Evolutionary conservation across 2,797 vertebrate genomes (phyloP), one percentile per base, ranked within the genome.

Genomic region (Notolabrus celidotus): DNA sequence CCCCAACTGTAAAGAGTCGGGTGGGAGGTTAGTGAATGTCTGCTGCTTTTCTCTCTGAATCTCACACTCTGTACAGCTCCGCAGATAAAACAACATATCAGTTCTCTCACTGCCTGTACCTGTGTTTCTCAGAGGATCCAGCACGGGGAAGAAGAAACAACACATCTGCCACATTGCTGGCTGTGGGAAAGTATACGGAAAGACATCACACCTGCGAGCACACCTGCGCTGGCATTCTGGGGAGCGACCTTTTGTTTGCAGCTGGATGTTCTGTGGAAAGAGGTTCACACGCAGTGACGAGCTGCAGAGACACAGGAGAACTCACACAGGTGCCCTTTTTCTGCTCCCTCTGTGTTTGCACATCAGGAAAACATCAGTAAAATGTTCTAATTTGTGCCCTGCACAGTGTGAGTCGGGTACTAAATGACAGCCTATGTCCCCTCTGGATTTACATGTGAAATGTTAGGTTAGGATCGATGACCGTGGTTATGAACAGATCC

Each of bases 221-320:
- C 98, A 99, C 88, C 96, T 99, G 89, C 97, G 98, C 84, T 99
- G 98, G 98, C 98, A 99, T 94, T 97, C 97, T 51, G 98, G 98
- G 82, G 98, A 99, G 84, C 95, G 98, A 81, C 98, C 98, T 31
- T 99, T 99, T 91, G 94, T 99, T 64, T 99, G 98, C 95, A 98
- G 94, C 79, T 99, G 98, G 98, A 97, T 97, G 96, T 98, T 97
- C 91, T 99, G 98, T 86, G 98, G 98, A 71, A 99, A 99, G 90
- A 96, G 96, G 88, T 99, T 99, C 94, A 99, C 98, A 53, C 96
- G 98, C 91, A 99, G 97, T 2, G 98, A 99, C 86, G 98, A 99
- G 89, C 94, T 99, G 74, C 98, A 99, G 93, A 95, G 98, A 77
- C 98, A 99, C 94, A 93, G 97, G 91, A 96, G 98, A 88, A 99